A percentile compares a stretch with the other conserved stretches of the same genome.
phyloP scores from a whole-genome alignment of 1,140 invertebrate genomes.

The Anastrepha ludens region DNA sequence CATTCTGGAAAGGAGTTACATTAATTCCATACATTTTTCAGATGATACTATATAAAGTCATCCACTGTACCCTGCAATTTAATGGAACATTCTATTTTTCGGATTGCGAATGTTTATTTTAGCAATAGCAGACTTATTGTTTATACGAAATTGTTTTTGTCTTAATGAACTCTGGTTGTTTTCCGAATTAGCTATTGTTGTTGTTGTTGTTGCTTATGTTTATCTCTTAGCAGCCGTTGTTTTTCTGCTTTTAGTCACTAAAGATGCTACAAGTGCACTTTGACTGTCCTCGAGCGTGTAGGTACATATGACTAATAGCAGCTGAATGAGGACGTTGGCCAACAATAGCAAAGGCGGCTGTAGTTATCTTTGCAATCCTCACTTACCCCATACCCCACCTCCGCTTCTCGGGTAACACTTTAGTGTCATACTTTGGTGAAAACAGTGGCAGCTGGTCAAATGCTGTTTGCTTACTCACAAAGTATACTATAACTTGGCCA shows the following conservation, averaged over 20 bases:
- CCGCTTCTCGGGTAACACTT: neutral
- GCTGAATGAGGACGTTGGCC: neutral
- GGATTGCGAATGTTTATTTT: conserved; percentile 1
- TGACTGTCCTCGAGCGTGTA: conserved; percentile 21
- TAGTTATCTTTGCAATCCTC: neutral
- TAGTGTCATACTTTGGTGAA: conserved; percentile 36
- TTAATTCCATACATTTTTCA: neutral
- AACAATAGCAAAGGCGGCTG: neutral
- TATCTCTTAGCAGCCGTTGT: conserved; percentile 28
- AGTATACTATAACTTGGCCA: conserved; percentile 5
- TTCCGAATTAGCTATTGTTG: neutral
- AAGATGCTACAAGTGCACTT: conserved; percentile 34
- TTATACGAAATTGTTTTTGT: conserved; percentile 38
- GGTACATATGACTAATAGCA: conserved; percentile 43
- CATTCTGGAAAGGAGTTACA: too few relatives aligned
- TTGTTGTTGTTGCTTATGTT: conserved; percentile 19
- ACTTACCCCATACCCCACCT: neutral
- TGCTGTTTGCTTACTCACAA: conserved; percentile 43
- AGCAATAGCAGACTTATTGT: conserved; percentile 4
- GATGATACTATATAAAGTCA: neutral
- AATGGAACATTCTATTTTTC: neutral
- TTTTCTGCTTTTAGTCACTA: conserved; percentile 40
- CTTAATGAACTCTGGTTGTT: conserved; percentile 23
- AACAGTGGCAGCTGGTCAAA: conserved; percentile 50
- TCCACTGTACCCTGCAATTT: neutral